phyloP scores from a whole-genome alignment of 2,113 vertebrate species.

The Galbula dea region DNA sequence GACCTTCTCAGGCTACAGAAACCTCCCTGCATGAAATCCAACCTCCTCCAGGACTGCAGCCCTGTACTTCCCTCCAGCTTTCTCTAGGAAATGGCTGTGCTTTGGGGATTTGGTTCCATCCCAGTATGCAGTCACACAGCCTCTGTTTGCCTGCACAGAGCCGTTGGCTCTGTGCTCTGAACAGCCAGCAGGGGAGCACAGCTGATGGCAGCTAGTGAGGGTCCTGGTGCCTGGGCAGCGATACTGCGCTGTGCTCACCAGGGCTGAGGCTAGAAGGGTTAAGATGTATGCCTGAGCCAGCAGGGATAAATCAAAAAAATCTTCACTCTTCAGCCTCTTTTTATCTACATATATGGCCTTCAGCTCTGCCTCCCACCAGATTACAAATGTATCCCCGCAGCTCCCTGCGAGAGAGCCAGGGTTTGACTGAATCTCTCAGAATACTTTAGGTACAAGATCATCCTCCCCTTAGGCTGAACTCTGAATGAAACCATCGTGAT shows the following conservation, averaged over 20 bases:
- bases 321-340: conserved; percentile 8
- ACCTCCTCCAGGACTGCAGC: not conserved
- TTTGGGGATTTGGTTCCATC: not conserved
- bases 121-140: not conserved
- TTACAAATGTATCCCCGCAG: not conserved
- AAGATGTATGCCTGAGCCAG: conserved; percentile 31
- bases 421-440: conserved; percentile 4
- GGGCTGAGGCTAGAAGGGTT: not conserved
- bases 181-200: not conserved
- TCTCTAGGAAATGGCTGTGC: not conserved
- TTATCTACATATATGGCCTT: conserved; percentile 61
- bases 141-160: not conserved
- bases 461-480: not conserved
- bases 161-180: not conserved
- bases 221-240: not conserved
- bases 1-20: not conserved
- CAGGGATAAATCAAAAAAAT: conserved; percentile 30
- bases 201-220: not conserved
- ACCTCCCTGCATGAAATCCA: not conserved
- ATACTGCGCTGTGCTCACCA: not conserved
- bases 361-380: conserved; percentile 28
- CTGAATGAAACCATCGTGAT: not conserved
- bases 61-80: not conserved
- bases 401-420: not conserved
- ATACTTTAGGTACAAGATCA: conserved; percentile 42